phyloP scores from a whole-genome alignment of 2,113 vertebrate species.

The Lagopus muta region DNA sequence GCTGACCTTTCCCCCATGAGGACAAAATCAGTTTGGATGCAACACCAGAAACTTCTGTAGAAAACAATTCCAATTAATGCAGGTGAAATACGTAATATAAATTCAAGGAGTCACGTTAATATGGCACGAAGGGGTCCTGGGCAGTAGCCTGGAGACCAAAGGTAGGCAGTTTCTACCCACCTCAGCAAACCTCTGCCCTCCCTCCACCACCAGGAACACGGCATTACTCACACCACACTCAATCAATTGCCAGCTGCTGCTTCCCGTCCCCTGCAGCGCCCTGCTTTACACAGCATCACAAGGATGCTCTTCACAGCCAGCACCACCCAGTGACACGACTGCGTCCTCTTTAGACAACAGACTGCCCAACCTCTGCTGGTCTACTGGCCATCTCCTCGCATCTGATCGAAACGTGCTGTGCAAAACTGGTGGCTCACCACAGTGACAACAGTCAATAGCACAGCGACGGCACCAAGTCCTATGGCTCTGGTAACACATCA shows the following conservation, averaged over 20 bases:
- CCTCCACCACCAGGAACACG: not conserved
- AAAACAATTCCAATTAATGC: not conserved
- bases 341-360: not conserved
- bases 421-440: not conserved
- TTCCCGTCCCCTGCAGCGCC: fast-evolving
- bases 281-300: fast-evolving
- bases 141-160: not conserved
- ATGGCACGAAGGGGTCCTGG: not conserved
- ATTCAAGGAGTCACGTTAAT: not conserved
- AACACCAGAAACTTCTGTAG: not conserved
- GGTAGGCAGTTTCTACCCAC: not conserved
- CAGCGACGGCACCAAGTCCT: not conserved
- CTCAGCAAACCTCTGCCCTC: not conserved
- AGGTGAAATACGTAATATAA: not conserved
- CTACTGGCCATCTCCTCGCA: not conserved
- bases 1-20: not conserved
- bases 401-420: fast-evolving
- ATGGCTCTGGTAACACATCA: not conserved
- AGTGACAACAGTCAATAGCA: not conserved
- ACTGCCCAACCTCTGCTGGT: not conserved
- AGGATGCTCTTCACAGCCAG: not conserved
- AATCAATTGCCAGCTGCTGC: not conserved
- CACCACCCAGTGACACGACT: not conserved
- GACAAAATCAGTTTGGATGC: not conserved
- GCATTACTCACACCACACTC: fast-evolving